These are phyloP conservation scores for Folsomia candida DNA, from an alignment of 2,888 invertebrate species.

Conservation along the genomic window DNA sequence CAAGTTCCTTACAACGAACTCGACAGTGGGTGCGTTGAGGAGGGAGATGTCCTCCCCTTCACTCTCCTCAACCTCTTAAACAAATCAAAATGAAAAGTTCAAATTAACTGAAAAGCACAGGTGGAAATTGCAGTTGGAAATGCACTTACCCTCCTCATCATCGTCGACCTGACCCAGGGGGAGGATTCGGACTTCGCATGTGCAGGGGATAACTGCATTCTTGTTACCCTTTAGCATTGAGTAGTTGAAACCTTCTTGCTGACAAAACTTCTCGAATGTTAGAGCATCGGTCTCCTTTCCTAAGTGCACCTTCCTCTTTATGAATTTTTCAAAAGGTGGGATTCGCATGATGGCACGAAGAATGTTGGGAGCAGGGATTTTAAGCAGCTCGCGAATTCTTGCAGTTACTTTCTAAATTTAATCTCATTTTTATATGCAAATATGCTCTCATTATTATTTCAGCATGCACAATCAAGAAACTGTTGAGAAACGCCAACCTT, in stretches of 20 bases:
- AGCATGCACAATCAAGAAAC: no score
- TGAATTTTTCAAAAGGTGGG: conserved; percentile 21
- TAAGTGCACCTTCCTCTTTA: conserved; percentile 19
- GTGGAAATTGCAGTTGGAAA: no score
- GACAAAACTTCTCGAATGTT: conserved; percentile 30
- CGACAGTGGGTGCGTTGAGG: conserved; percentile 36
- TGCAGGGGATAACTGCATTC: conserved; percentile 33
- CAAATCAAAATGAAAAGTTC: no score
- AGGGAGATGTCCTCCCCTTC: conserved; percentile 29
- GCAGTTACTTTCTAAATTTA: conserved; percentile 19
- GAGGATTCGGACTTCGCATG: conserved; percentile 26
- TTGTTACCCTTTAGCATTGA: not conserved
- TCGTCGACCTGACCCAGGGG: conserved; percentile 9
- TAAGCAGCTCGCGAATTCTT: conserved; percentile 24
- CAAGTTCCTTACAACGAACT: conserved; percentile 40
- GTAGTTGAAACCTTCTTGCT: conserved; percentile 19
- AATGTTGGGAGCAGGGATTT: conserved; percentile 24
- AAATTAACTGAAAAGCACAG: no score
- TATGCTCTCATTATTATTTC: no score
- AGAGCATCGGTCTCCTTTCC: conserved; percentile 10
- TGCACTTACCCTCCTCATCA: no score
- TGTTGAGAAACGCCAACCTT: no score
- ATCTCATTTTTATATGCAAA: no score
- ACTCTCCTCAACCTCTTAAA: conserved; percentile 5
- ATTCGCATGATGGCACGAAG: conserved; percentile 14